Conservation (phyloP, 2,797 vertebrate species). For the Nannoperca obscura region DNA sequence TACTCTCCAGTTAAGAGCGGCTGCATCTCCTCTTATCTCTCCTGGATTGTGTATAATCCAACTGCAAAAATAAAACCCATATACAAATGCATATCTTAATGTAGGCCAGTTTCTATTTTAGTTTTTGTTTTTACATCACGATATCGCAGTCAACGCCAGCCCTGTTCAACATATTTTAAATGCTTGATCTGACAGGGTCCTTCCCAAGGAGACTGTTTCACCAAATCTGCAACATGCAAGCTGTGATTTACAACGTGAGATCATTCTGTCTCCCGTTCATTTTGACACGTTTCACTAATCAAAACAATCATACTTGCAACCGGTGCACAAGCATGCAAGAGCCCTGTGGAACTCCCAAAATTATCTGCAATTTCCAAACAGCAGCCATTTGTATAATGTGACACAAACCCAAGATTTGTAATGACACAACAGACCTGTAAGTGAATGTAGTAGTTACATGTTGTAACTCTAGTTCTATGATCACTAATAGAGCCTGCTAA, state of each 20-base stretch:
- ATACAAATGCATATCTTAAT: background rate
- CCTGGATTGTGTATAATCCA: background rate
- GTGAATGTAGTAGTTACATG: background rate
- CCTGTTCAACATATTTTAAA: background rate
- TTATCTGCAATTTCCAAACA: background rate
- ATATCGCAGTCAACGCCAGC: background rate
- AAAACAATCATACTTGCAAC: background rate
- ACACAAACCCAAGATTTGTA: background rate
- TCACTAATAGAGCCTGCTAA: background rate
- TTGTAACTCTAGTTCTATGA: background rate
- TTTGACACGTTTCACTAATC: background rate
- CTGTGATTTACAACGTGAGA: background rate
- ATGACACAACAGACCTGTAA: background rate
- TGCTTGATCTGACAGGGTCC: background rate
- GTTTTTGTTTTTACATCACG: background rate
- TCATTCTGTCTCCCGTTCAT: background rate
- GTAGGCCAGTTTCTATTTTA: too few relatives aligned
- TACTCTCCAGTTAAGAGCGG: background rate
- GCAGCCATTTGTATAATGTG: background rate
- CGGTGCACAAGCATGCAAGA: background rate
- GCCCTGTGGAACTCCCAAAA: background rate
- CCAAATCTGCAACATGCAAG: background rate
- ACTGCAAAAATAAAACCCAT: background rate
- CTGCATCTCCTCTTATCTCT: background rate
- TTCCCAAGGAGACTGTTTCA: background rate